Conservation (phyloP, 35 echinoderm and acorn worm species). For the Ophioderma brevispina region DNA sequence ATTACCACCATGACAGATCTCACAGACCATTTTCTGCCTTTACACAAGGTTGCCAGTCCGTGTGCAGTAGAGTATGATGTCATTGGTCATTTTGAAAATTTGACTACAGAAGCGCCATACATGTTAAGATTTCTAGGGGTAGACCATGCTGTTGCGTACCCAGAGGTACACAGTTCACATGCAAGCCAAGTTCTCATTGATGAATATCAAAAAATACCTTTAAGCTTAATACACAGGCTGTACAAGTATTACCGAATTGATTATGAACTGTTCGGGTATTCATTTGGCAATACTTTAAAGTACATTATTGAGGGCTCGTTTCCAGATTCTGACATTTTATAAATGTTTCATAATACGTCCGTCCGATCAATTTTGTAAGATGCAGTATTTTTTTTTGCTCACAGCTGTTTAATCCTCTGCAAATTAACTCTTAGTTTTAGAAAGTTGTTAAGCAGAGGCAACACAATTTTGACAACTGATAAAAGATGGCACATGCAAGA, state of each 20-base stretch:
- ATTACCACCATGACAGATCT: constrained; percentile 19
- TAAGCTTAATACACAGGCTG: constrained; percentile 30
- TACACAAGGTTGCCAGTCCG: constrained; percentile 42
- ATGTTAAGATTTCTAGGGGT: constrained; percentile 49
- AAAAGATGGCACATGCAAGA: too few relatives aligned
- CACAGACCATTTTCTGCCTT: constrained; percentile 76
- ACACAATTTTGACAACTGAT: too few relatives aligned
- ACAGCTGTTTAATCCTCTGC: too few relatives aligned
- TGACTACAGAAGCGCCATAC: constrained; percentile 67
- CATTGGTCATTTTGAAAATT: constrained; percentile 81
- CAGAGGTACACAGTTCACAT: constrained; percentile 34
- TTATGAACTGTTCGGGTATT: constrained; percentile 77
- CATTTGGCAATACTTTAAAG: constrained; percentile 11
- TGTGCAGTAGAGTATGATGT: constrained; percentile 76
- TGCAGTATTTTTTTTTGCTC: too few relatives aligned
- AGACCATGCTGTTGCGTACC: constrained; percentile 26
- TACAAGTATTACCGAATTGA: constrained; percentile 38
- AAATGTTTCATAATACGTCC: too few relatives aligned
- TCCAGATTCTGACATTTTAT: neutral
- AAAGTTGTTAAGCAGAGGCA: too few relatives aligned
- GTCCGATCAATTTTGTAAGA: too few relatives aligned
- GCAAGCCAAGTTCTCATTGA: constrained; percentile 10
- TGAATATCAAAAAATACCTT: constrained; percentile 47
- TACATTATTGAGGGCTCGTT: constrained; percentile 18
- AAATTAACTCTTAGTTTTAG: too few relatives aligned